Conservation (phyloP, 2,888 invertebrate genomes). For the Lasioglossum villosulum region DNA sequence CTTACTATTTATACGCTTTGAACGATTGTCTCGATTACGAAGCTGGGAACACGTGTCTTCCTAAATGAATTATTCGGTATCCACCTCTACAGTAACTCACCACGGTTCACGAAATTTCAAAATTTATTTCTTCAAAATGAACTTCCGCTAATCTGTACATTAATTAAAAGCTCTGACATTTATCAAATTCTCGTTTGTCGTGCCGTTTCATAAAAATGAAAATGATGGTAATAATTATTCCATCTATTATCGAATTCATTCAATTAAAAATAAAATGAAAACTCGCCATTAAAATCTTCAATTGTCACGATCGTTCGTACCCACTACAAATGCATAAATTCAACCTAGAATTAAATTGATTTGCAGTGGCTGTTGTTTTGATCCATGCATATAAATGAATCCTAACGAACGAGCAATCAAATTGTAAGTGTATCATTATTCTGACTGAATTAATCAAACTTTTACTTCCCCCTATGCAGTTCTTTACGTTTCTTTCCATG, state of each 20-base stretch:
- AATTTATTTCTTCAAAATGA: background rate
- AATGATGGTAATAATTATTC: background rate
- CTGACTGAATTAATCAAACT: background rate
- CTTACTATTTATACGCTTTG: background rate
- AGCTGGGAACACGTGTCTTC: background rate
- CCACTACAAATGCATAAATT: background rate
- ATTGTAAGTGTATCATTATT: slow-evolving; percentile 1
- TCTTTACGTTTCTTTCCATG: background rate
- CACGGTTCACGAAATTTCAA: background rate
- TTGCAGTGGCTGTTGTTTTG: background rate
- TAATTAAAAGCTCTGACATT: background rate
- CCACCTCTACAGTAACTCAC: background rate
- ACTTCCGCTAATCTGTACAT: background rate
- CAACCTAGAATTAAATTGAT: background rate
- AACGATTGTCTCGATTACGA: background rate
- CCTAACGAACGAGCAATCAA: background rate
- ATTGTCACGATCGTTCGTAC: background rate
- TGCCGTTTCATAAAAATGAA: background rate
- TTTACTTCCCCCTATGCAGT: background rate
- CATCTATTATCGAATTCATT: background rate
- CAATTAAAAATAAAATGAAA: background rate
- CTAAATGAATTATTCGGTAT: background rate
- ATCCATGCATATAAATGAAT: background rate
- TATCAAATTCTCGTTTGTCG: background rate
- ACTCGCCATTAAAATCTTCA: background rate